Conservation (phyloP, 1,140 invertebrate genomes). For the Callitettix versicolor region DNA sequence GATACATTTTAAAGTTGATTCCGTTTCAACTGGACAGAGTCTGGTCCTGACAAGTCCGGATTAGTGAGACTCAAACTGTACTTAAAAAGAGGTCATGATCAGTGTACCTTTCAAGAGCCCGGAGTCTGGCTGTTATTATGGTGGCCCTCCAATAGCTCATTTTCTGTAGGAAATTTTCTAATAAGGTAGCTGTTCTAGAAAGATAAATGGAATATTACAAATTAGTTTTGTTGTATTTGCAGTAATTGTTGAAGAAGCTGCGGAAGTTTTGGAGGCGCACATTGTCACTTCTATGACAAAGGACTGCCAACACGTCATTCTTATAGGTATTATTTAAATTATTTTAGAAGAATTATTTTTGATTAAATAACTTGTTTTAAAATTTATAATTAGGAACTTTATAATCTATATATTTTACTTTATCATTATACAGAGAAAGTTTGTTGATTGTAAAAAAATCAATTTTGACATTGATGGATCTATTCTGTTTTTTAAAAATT, state of each 20-base stretch:
- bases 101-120: no score
- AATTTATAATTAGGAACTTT: background rate
- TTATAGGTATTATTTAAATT: constrained; percentile 48
- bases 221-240: constrained; percentile 12
- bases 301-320: constrained; percentile 64
- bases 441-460: constrained; percentile 36
- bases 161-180: no score
- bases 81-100: no score
- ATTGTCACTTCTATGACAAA: constrained; percentile 56
- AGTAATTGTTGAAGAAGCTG: constrained; percentile 77
- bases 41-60: no score
- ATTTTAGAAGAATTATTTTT: background rate
- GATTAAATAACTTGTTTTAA: background rate
- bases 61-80: no score
- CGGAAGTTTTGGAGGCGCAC: constrained; percentile 70
- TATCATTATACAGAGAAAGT: background rate
- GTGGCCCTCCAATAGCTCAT: no score
- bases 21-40: no score
- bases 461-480: constrained; percentile 19
- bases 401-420: background rate
- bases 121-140: no score
- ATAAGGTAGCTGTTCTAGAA: no score
- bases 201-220: no score
- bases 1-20: no score
- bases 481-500: background rate